These are phyloP conservation scores for Hippoglossus hippoglossus DNA, from an alignment of 2,797 vertebrate genomes.

Conservation along the genomic window DNA sequence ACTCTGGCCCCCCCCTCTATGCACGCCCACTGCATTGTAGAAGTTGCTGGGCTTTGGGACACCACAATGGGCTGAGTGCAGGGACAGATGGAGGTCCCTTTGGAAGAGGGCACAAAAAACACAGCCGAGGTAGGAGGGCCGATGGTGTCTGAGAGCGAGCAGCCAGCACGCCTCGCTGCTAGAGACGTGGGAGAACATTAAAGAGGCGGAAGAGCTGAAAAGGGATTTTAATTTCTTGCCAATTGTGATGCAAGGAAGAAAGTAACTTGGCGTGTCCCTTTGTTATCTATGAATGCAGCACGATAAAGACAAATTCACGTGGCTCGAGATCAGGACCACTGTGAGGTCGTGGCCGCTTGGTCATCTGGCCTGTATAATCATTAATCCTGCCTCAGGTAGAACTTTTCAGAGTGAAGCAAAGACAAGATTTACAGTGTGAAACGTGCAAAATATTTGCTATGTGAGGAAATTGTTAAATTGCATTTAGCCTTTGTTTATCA, in stretches of 20 bases:
- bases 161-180: constrained; percentile 48
- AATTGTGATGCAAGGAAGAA: constrained; percentile 62
- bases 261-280: constrained; percentile 26
- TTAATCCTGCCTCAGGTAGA: background rate
- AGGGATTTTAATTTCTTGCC: constrained; percentile 35
- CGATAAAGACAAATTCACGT: constrained; percentile 20
- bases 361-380: constrained; percentile 17
- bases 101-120: constrained; percentile 81
- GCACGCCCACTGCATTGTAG: constrained; percentile 87
- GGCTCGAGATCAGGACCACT: background rate
- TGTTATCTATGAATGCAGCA: constrained; percentile 37
- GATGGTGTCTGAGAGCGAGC: constrained; percentile 64
- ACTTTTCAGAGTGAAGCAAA: constrained; percentile 10
- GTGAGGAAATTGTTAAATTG: constrained; percentile 11
- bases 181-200: constrained; percentile 59
- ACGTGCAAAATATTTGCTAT: background rate
- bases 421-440: background rate
- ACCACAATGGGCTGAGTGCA: constrained; percentile 84
- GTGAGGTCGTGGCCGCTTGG: background rate
- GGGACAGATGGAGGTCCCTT: constrained; percentile 88
- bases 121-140: constrained; percentile 82
- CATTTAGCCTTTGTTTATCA: constrained; percentile 21
- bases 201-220: constrained; percentile 69
- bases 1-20: constrained; percentile 77
- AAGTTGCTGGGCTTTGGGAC: constrained; percentile 82